A percentile compares a stretch with the other conserved stretches of the same genome.
phyloP scores from a whole-genome alignment of 1,140 invertebrate species.

The Vanessa tameamea region DNA sequence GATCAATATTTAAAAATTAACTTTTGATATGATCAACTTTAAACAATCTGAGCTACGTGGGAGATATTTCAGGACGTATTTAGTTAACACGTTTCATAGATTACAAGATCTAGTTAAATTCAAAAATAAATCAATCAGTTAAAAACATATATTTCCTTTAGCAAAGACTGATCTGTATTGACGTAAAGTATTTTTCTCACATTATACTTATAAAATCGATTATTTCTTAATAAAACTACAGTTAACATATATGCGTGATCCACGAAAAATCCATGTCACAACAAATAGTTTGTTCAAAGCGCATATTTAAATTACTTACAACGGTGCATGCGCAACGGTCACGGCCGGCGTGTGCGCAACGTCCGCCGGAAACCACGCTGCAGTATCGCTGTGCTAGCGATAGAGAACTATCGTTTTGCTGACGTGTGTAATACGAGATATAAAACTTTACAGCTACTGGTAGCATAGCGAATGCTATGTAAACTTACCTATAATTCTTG shows the following conservation, averaged over 20 bases:
- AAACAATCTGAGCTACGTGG: too few relatives aligned
- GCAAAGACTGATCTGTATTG: too few relatives aligned
- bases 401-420: slow-evolving; percentile 46
- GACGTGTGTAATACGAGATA: slow-evolving; percentile 43
- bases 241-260: not conserved
- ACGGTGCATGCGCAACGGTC: slow-evolving; percentile 56
- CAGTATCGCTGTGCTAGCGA: slow-evolving; percentile 46
- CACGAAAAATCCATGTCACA: not conserved
- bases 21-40: too few relatives aligned
- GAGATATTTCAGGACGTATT: too few relatives aligned
- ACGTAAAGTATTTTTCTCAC: too few relatives aligned
- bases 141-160: too few relatives aligned
- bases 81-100: not conserved
- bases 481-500: not conserved
- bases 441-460: not conserved
- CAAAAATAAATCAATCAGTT: not conserved
- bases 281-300: slow-evolving; percentile 19
- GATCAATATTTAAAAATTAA: too few relatives aligned
- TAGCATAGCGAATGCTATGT: not conserved
- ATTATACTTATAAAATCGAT: not conserved
- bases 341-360: slow-evolving; percentile 71
- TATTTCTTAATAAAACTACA: not conserved
- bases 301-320: slow-evolving; percentile 16
- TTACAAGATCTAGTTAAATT: slow-evolving; percentile 1
- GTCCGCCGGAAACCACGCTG: slow-evolving; percentile 75